Conservation (phyloP, 2,113 vertebrate genomes). For the Hypomesus transpacificus region DNA sequence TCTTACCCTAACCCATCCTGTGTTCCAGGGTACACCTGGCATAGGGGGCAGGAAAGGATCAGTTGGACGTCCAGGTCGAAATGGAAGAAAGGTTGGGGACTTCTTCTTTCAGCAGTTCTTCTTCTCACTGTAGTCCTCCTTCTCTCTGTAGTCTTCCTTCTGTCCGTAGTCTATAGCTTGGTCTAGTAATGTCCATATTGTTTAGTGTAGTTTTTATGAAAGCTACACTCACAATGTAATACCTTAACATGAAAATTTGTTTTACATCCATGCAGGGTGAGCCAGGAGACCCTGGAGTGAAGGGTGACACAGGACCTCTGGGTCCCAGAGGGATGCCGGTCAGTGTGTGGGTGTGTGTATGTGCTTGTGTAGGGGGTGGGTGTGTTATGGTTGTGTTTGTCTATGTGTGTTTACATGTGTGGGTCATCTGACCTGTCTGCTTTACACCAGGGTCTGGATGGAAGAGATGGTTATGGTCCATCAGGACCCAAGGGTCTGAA, state of each 20-base stretch:
- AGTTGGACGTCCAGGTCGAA: conserved; percentile 66
- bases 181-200: too few relatives aligned
- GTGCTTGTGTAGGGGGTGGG: background rate
- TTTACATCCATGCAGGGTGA: conserved; percentile 72
- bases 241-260: background rate
- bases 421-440: background rate
- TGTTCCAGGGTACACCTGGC: conserved; percentile 58
- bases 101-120: too few relatives aligned
- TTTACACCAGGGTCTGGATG: conserved; percentile 57
- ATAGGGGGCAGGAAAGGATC: conserved; percentile 50
- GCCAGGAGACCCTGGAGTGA: conserved; percentile 68
- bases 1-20: background rate
- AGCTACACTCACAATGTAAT: background rate
- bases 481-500: conserved; percentile 71
- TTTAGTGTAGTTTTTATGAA: too few relatives aligned
- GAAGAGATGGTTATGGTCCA: conserved; percentile 65
- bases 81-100: conserved; percentile 76
- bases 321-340: conserved; percentile 77
- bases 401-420: background rate
- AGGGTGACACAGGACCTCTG: conserved; percentile 62
- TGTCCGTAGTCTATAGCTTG: too few relatives aligned
- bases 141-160: too few relatives aligned
- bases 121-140: too few relatives aligned
- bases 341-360: conserved; percentile 30
- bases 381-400: background rate